A percentile compares a stretch with the other conserved stretches of the same genome.
Conservation (phyloP, 2,113 vertebrate genomes). For the Lampris incognitus region DNA sequence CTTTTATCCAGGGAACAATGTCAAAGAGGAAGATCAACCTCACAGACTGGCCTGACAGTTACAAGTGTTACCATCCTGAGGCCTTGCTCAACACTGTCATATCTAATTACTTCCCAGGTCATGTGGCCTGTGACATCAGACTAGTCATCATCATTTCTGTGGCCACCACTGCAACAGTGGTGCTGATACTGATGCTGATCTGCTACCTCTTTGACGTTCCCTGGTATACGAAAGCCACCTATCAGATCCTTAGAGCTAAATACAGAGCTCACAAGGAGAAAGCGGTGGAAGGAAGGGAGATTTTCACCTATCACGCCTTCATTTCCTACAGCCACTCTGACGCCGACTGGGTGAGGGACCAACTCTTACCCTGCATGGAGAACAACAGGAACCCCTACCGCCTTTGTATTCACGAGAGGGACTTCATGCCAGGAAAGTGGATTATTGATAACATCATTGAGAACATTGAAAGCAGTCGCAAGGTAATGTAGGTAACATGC, state of each 20-base stretch:
- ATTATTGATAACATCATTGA: conserved; percentile 92
- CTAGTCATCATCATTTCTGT: conserved; percentile 81
- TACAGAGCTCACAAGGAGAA: conserved; percentile 78
- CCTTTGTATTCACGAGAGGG: conserved; percentile 88
- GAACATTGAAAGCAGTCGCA: conserved; percentile 87
- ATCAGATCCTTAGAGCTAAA: conserved; percentile 81
- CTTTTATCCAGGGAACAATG: conserved; percentile 80
- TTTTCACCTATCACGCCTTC: conserved; percentile 86
- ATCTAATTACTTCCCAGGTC: conserved; percentile 74
- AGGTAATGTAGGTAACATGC: conserved; percentile 64
- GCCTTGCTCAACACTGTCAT: conserved; percentile 78
- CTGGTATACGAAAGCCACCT: conserved; percentile 86
- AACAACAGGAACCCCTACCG: conserved; percentile 79
- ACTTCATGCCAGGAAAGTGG: conserved; percentile 89
- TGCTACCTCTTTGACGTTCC: conserved; percentile 84
- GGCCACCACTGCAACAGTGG: conserved; percentile 70
- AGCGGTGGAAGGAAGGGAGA: background rate
- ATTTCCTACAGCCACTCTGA: conserved; percentile 88
- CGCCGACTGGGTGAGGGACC: conserved; percentile 84
- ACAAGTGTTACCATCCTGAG: conserved; percentile 86
- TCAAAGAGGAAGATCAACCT: conserved; percentile 69
- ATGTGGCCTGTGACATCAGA: conserved; percentile 81
- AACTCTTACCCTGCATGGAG: conserved; percentile 84
- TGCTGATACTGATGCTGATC: conserved; percentile 70
- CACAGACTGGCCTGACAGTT: conserved; percentile 84